Conservation (phyloP, 1,140 invertebrate genomes). For the Drosophila neocordata region DNA sequence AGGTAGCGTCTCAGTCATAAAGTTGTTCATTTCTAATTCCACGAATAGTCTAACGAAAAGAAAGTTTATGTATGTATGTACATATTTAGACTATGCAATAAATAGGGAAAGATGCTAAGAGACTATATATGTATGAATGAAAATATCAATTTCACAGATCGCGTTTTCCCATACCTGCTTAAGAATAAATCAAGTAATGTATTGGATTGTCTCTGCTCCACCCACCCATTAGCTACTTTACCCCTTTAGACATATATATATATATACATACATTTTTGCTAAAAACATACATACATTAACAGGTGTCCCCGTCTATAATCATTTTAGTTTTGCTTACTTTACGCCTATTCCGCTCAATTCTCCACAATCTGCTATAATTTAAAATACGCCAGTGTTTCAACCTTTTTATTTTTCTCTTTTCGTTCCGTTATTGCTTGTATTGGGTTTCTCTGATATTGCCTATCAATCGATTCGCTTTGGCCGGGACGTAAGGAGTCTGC, state of each 20-base stretch:
- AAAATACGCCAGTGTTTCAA: conserved; percentile 20
- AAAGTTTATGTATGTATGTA: too few relatives aligned
- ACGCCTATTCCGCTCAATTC: conserved; percentile 26
- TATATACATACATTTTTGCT: neutral
- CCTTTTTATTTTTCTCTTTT: conserved; percentile 15
- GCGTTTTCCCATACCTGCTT: neutral
- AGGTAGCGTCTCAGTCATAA: conserved; percentile 58
- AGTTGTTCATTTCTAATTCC: conserved; percentile 47
- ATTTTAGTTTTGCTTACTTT: conserved; percentile 45
- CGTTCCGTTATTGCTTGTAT: conserved; percentile 21
- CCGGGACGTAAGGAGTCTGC: conserved; percentile 56
- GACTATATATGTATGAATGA: conserved; percentile 79
- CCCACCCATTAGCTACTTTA: conserved; percentile 3
- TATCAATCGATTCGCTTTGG: conserved; percentile 70
- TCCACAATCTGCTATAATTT: conserved; percentile 13
- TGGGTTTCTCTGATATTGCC: conserved; percentile 20
- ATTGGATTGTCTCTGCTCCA: neutral
- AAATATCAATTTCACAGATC: conserved; percentile 37
- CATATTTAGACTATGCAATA: conserved; percentile 30
- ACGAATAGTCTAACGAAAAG: conserved; percentile 43
- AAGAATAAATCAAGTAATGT: too few relatives aligned
- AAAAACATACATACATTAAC: conserved; percentile 10
- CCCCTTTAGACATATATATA: neutral
- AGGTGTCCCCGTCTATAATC: conserved; percentile 34
- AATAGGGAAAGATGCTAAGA: conserved; percentile 70